Conservation (phyloP, 1,140 invertebrate species). For the Cyphomyrmex costatus region DNA sequence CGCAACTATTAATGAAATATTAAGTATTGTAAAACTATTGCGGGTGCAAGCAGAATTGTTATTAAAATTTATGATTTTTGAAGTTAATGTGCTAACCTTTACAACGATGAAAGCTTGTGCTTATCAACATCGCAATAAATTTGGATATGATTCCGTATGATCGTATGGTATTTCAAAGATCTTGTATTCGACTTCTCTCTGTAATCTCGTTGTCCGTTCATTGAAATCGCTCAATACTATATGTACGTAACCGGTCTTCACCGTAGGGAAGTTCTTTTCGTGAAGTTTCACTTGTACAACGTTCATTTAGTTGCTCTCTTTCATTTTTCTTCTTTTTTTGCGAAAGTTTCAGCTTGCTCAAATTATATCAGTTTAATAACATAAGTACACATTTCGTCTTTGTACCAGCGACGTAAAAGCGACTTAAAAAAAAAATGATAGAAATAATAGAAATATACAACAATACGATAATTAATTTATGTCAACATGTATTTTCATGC, state of each 20-base stretch:
- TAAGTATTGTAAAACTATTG: no score
- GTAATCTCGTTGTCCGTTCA: slow-evolving; percentile 22
- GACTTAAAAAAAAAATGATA: neutral
- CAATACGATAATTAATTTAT: neutral
- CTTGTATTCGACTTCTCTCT: slow-evolving; percentile 24
- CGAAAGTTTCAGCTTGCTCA: slow-evolving; percentile 51
- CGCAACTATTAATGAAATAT: no score
- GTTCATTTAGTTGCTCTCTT: slow-evolving; percentile 42
- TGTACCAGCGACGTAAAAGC: neutral
- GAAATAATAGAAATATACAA: neutral
- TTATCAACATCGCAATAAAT: slow-evolving; percentile 11
- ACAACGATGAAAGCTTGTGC: no score
- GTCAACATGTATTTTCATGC: neutral
- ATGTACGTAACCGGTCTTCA: slow-evolving; percentile 51
- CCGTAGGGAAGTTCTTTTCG: slow-evolving; percentile 27
- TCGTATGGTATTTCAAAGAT: neutral
- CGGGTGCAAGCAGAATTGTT: no score
- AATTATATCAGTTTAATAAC: slow-evolving; percentile 51
- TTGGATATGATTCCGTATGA: neutral
- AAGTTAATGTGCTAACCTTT: no score
- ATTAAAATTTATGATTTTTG: no score
- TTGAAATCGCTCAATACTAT: slow-evolving; percentile 29
- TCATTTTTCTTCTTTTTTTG: slow-evolving; percentile 34
- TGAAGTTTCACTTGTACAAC: slow-evolving; percentile 61
- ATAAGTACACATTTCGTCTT: slow-evolving; percentile 41